These are phyloP conservation scores for Xyliphius kryptos DNA, from an alignment of 2,113 vertebrate species.

Conservation along the genomic window DNA sequence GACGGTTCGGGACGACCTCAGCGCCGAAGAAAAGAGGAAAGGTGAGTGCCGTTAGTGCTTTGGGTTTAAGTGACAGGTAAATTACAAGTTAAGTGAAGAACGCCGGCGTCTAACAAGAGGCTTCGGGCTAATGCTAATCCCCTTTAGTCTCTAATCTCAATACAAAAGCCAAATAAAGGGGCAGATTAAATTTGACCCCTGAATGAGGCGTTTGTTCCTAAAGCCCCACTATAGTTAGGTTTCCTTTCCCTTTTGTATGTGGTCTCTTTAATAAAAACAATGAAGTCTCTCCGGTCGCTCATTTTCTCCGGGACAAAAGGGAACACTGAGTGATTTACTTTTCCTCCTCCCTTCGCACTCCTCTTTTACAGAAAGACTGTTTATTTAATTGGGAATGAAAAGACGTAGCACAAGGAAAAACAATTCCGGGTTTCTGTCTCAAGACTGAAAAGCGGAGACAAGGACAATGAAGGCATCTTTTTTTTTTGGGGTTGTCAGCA, in stretches of 20 bases:
- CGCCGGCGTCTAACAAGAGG: conserved; percentile 78
- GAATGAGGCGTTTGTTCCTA: conserved; percentile 74
- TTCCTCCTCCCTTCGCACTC: conserved; percentile 1
- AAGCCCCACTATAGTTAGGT: conserved; percentile 66
- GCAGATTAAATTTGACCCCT: conserved; percentile 85
- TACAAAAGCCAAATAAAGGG: conserved; percentile 77
- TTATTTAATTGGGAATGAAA: conserved; percentile 65
- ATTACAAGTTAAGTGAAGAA: conserved; percentile 94
- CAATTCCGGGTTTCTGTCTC: conserved; percentile 64
- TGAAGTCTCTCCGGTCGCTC: conserved; percentile 53
- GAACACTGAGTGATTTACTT: conserved; percentile 25
- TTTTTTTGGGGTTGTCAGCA: conserved; percentile 71
- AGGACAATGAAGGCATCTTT: conserved; percentile 65
- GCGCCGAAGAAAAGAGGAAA: conserved; percentile 41
- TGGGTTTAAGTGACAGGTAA: conserved; percentile 84
- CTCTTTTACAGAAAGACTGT: conserved; percentile 43
- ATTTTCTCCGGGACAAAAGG: conserved; percentile 61
- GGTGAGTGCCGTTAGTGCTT: conserved; percentile 61
- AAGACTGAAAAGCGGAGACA: conserved; percentile 56
- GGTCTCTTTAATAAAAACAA: conserved; percentile 68
- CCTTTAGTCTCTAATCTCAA: conserved; percentile 90
- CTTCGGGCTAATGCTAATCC: conserved; percentile 80
- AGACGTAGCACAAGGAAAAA: conserved; percentile 44
- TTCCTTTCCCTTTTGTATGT: conserved; percentile 66
- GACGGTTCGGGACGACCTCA: conserved; percentile 32